Evolutionary conservation across 2,113 vertebrate species (phyloP), one percentile per base, ranked within the genome.

Genomic region (Oplegnathus fasciatus): DNA sequence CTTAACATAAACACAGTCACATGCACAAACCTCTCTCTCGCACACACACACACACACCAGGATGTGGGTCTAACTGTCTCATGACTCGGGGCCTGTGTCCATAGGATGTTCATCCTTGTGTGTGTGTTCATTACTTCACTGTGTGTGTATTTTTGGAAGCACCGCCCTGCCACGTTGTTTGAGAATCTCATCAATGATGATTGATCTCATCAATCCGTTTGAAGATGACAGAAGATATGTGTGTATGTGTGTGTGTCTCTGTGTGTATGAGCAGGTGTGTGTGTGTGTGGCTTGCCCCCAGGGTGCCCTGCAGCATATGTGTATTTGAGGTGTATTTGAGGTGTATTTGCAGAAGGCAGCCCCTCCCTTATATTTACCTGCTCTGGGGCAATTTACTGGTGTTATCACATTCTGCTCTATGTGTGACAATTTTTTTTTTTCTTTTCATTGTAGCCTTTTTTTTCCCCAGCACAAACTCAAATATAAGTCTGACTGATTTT

Each of bases 101-200:
- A 93, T 93, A 93, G 93, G 95, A 96, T 94, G 91, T 94, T 94
- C 91, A 94, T 95, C 94, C 94, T 93, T 92, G 88, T 94, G 91
- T 95, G 91, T 95, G 82, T 88, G 65, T 62, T 75, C 78, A 64
- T 75, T 61, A 66, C 65, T 70, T 77, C 80, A 86, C 64, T n/a
- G 75, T 84, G 70, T 89, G 64, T 87, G 88, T 88, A 52, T 84
- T 87, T 88, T 60, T 91, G 75, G 82, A 78, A 81, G 58, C 78
- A 80, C 77, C 83, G 5, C 89, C 52, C 57, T 66, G 60, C 78
- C 9, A 50, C 60, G 44, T 75, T 93, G 77, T 92, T 90, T 85
- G 70, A 92, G 30, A 54, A 26, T 83, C 71, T 82, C 54, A 72
- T 84, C 66, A 44, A 28, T 57, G 20, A 50, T 26, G 78, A 61